phyloP scores from a whole-genome alignment of 1,140 invertebrate genomes.

The Lineus longissimus region DNA sequence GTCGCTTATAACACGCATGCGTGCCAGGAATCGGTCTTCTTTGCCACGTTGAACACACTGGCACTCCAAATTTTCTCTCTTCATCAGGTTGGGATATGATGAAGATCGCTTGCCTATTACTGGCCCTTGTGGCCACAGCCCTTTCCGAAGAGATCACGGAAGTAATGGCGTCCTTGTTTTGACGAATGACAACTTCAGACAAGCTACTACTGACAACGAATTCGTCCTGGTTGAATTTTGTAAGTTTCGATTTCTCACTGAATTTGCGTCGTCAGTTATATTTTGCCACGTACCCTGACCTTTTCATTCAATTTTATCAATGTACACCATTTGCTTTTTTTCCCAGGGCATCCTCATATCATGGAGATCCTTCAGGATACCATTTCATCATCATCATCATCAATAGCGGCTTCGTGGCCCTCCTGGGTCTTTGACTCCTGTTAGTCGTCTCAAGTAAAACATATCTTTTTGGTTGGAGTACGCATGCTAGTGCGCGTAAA shows the following conservation, averaged over 20 bases:
- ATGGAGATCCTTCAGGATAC: too few relatives aligned
- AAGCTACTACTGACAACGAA: conserved; percentile 70
- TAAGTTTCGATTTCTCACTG: too few relatives aligned
- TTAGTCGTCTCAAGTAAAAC: too few relatives aligned
- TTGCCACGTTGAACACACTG: conserved; percentile 44
- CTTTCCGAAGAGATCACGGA: conserved; percentile 57
- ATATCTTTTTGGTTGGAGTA: too few relatives aligned
- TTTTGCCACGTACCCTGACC: too few relatives aligned
- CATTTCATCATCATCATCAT: too few relatives aligned
- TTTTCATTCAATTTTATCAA: too few relatives aligned
- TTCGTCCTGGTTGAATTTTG: conserved; percentile 94
- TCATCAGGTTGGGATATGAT: neutral
- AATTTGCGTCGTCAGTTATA: neutral
- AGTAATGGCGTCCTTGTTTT: conserved; percentile 89
- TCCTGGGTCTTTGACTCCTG: too few relatives aligned
- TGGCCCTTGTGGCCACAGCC: conserved; percentile 31
- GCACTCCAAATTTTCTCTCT: conserved; percentile 5
- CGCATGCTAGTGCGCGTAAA: too few relatives aligned
- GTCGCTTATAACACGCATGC: conserved; percentile 27
- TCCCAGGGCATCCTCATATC: too few relatives aligned
- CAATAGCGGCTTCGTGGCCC: too few relatives aligned
- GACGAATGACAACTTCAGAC: conserved; percentile 80
- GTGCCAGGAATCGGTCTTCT: conserved; percentile 28
- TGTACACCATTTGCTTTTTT: too few relatives aligned
- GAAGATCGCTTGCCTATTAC: conserved; percentile 10